A percentile compares a stretch with the other conserved stretches of the same genome.
Evolutionary conservation across 1,140 invertebrate genomes (phyloP).

Genomic region (Bombus ignitus): DNA sequence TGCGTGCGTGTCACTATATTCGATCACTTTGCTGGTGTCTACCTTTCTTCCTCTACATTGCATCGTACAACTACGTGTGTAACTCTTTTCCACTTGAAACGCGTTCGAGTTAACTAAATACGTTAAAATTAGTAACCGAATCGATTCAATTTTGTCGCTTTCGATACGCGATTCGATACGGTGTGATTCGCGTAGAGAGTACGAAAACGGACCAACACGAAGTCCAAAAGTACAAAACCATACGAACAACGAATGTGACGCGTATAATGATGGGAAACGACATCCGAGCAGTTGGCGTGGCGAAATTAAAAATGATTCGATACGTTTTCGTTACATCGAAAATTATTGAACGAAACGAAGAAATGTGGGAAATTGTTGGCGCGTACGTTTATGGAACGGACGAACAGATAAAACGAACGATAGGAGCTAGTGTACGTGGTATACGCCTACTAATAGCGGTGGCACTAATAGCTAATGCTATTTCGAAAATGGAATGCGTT

Average conservation of each 20-base stretch:
- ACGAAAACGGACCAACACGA: neutral
- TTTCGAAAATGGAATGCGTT: constrained; percentile 45
- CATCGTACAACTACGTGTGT: neutral
- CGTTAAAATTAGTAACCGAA: neutral
- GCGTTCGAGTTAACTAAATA: neutral
- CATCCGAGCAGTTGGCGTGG: neutral
- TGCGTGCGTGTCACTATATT: constrained; percentile 33
- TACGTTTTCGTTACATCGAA: neutral
- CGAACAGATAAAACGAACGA: constrained; percentile 1
- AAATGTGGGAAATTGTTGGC: neutral
- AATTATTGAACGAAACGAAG: neutral
- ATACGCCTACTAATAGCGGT: neutral
- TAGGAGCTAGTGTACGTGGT: neutral
- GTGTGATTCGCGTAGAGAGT: neutral
- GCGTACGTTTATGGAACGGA: neutral
- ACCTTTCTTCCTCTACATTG: constrained; percentile 5
- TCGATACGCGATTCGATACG: neutral
- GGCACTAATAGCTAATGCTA: neutral
- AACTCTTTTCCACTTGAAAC: neutral
- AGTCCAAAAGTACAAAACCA: neutral
- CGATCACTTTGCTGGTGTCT: constrained; percentile 40
- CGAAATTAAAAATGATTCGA: neutral
- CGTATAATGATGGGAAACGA: neutral
- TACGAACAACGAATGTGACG: neutral
- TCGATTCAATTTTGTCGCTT: neutral